A percentile compares a stretch with the other conserved stretches of the same genome.
These are phyloP conservation scores for Sebastes cheni DNA, from an alignment of 2,797 vertebrate species.

Conservation along the genomic window DNA sequence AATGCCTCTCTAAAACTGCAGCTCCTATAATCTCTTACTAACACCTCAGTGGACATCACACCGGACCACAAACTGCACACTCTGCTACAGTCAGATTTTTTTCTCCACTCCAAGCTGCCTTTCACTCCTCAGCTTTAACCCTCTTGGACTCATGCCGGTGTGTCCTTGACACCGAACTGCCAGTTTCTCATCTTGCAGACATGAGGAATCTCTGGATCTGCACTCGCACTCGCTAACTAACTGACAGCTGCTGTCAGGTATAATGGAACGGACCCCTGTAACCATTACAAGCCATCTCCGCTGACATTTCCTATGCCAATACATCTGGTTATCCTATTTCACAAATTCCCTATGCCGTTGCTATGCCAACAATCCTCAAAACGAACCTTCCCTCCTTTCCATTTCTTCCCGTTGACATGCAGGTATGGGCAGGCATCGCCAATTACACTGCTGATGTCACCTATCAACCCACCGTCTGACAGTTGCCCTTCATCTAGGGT, in stretches of 20 bases:
- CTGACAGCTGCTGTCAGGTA: conserved; percentile 57
- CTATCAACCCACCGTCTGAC: not conserved
- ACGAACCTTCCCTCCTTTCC: not conserved
- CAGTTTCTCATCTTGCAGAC: conserved; percentile 48
- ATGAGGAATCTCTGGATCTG: conserved; percentile 29
- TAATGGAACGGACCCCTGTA: conserved; percentile 45
- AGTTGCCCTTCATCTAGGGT: conserved; percentile 11
- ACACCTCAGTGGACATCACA: not conserved
- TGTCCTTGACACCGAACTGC: conserved; percentile 36
- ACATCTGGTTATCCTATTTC: conserved; percentile 40
- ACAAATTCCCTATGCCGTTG: conserved; percentile 18
- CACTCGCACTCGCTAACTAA: conserved; percentile 33
- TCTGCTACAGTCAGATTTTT: conserved; percentile 1
- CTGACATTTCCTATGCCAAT: conserved; percentile 43
- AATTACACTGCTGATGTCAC: conserved; percentile 31
- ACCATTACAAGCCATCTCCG: conserved; percentile 39
- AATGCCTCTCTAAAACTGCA: not conserved
- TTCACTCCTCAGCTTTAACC: conserved; percentile 28
- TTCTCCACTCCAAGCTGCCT: not conserved
- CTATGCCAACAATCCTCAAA: conserved; percentile 45
- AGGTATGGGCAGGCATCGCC: not conserved
- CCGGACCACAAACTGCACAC: not conserved
- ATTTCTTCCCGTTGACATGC: conserved; percentile 3
- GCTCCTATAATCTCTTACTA: not conserved
- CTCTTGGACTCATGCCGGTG: conserved; percentile 21